Conservation (phyloP, 2,797 vertebrate species). For the Pangasius sanitwongsei region DNA sequence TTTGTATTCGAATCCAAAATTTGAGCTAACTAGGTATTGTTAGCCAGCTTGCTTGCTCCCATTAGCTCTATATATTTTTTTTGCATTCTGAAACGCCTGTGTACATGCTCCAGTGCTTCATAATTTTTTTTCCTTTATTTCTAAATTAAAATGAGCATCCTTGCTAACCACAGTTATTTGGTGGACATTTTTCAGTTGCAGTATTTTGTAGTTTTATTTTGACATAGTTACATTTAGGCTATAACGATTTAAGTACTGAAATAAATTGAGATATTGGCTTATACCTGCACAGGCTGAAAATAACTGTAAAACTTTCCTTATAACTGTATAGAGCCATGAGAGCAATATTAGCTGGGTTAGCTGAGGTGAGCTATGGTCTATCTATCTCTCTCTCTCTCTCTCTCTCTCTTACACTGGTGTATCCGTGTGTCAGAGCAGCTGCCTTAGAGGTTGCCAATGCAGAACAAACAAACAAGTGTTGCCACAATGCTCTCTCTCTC, state of each 20-base stretch:
- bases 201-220: background rate
- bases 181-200: background rate
- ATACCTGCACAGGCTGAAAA: background rate
- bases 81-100: background rate
- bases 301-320: background rate
- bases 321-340: background rate
- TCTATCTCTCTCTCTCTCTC: conserved; percentile 24
- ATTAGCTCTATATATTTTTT: background rate
- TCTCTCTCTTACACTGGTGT: conserved; percentile 31
- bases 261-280: background rate
- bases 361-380: conserved; percentile 17
- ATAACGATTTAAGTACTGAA: background rate
- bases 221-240: background rate
- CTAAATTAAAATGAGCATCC: background rate
- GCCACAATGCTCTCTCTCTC: conserved; percentile 27
- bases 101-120: background rate
- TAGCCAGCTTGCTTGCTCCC: background rate
- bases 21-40: background rate
- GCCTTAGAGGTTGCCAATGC: conserved; percentile 36
- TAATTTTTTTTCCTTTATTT: background rate
- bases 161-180: background rate
- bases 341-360: background rate
- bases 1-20: background rate
- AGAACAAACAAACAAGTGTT: conserved; percentile 48
- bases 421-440: conserved; percentile 36